These are phyloP conservation scores for Nemotelus pantherinus DNA, from an alignment of 2,888 invertebrate genomes.

Conservation along the genomic window DNA sequence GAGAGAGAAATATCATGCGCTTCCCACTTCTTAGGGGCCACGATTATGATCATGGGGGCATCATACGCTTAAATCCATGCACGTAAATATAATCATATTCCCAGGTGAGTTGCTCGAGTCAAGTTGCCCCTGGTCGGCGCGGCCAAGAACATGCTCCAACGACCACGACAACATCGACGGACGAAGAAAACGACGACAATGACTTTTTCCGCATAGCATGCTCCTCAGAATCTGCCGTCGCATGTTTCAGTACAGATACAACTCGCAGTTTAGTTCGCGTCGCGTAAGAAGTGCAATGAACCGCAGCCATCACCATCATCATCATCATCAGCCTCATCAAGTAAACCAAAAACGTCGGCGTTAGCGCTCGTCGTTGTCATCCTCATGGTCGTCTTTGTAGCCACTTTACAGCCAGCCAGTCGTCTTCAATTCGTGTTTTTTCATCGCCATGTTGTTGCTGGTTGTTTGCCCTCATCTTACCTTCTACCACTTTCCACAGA, in stretches of 20 bases:
- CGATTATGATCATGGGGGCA: background rate
- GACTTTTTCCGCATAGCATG: background rate
- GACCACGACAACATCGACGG: background rate
- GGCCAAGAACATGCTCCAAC: background rate
- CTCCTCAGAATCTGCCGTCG: background rate
- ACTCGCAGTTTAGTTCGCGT: background rate
- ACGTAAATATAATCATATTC: background rate
- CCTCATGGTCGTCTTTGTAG: background rate
- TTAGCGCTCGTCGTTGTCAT: background rate
- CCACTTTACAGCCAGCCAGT: background rate
- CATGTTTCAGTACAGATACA: slow-evolving; percentile 9
- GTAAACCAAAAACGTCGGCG: slow-evolving; percentile 23
- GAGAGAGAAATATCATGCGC: slow-evolving; percentile 5
- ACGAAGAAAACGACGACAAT: slow-evolving; percentile 21
- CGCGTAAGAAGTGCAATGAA: slow-evolving; percentile 31
- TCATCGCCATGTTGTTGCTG: background rate
- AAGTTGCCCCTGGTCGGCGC: background rate
- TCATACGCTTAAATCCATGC: background rate
- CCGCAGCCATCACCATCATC: slow-evolving; percentile 6
- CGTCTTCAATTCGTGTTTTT: background rate
- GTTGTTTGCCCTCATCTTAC: background rate
- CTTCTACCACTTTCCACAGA: slow-evolving; percentile 6
- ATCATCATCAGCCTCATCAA: background rate
- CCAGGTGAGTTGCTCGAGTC: slow-evolving; percentile 20
- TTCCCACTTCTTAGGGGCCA: background rate